A percentile compares a stretch with the other conserved stretches of the same genome.
phyloP scores from a whole-genome alignment of 1,140 invertebrate species.

The Thaumatotibia leucotreta region DNA sequence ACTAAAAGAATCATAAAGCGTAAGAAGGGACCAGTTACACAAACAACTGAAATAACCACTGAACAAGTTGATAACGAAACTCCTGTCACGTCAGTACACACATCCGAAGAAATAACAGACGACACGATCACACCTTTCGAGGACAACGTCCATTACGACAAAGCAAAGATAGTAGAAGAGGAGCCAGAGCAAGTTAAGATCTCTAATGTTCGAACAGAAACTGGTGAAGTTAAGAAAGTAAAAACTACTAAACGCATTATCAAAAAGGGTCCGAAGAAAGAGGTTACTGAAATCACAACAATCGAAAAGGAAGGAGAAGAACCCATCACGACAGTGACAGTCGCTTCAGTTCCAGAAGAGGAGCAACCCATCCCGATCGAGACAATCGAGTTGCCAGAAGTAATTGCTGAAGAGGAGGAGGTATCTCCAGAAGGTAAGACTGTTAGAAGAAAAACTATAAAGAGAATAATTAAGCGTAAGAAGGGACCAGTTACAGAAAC shows the following conservation, averaged over 20 bases:
- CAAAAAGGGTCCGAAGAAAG: constrained; percentile 36
- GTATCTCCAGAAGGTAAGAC: constrained; percentile 19
- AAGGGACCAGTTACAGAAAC: constrained; percentile 41
- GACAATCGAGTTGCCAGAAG: constrained; percentile 12
- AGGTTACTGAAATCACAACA: constrained; percentile 18
- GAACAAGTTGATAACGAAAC: constrained; percentile 37
- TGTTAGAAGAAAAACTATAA: constrained; percentile 30
- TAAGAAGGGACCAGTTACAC: not conserved
- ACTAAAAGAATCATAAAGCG: constrained; percentile 36
- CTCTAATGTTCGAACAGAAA: constrained; percentile 44
- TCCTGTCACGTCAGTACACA: constrained; percentile 15
- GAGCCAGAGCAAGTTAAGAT: constrained; percentile 20
- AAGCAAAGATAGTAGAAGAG: not conserved
- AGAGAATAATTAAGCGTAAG: constrained; percentile 39
- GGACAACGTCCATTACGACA: not conserved
- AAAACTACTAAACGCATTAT: constrained; percentile 30
- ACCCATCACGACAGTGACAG: constrained; percentile 27
- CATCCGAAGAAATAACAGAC: not conserved
- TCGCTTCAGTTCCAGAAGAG: constrained; percentile 27
- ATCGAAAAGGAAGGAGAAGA: constrained; percentile 18
- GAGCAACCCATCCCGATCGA: constrained; percentile 21
- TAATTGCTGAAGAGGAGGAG: not conserved
- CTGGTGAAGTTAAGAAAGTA: constrained; percentile 22
- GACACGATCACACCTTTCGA: not conserved
- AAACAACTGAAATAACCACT: constrained; percentile 30